Evolutionary conservation across 2,797 vertebrate species (phyloP).

Genomic region (Syndactyla subalaris): DNA sequence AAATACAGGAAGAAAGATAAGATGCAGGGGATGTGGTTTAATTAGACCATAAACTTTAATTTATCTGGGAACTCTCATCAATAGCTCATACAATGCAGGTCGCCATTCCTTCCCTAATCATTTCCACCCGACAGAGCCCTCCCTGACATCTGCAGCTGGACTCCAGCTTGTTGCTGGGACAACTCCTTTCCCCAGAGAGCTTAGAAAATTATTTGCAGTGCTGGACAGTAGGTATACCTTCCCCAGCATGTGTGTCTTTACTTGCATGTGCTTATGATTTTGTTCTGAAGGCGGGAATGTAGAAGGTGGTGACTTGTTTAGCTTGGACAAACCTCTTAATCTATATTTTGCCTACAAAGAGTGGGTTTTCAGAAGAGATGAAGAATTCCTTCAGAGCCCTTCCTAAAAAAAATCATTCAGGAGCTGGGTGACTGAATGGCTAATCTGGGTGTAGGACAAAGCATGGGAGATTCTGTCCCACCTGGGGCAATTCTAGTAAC

Average conservation of each 20-base stretch:
- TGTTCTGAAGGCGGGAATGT: neutral
- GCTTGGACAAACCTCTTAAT: neutral
- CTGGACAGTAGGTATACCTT: neutral
- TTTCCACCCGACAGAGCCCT: constrained; percentile 47
- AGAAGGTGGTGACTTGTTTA: neutral
- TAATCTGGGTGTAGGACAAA: neutral
- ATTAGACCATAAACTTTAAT: constrained; percentile 56
- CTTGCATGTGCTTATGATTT: neutral
- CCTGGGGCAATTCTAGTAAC: neutral
- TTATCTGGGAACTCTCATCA: constrained; percentile 67
- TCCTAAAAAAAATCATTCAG: neutral
- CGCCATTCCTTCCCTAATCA: constrained; percentile 54
- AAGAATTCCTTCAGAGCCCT: neutral
- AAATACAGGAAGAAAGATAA: constrained; percentile 58
- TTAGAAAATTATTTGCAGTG: neutral
- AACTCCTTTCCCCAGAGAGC: neutral
- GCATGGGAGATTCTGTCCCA: neutral
- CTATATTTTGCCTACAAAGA: neutral
- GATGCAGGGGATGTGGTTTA: constrained; percentile 45
- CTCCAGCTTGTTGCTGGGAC: constrained; percentile 28
- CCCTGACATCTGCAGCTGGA: constrained; percentile 53
- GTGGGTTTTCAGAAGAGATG: neutral
- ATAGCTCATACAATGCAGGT: constrained; percentile 45
- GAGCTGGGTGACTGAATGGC: neutral
- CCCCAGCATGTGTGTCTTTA: neutral